A percentile compares a stretch with the other conserved stretches of the same genome.
These are phyloP conservation scores for Gymnocypris eckloni DNA, from an alignment of 2,797 vertebrate species.

Conservation along the genomic window DNA sequence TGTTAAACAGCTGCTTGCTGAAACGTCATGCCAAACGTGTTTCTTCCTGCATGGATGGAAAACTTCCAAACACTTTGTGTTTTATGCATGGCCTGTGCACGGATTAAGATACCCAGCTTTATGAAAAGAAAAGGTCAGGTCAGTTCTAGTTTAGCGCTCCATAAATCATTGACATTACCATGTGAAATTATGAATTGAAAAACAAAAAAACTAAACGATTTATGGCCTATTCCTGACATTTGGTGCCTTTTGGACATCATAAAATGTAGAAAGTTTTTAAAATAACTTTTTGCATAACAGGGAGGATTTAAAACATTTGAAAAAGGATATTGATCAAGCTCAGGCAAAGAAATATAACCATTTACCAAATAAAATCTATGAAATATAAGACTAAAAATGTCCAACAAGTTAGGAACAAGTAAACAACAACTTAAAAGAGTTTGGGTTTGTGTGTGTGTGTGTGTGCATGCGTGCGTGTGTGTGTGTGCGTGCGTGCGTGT, in stretches of 20 bases:
- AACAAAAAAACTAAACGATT: not conserved
- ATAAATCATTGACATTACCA: not conserved
- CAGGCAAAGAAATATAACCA: not conserved
- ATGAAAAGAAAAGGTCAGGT: not conserved
- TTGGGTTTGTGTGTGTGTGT: too few species aligned
- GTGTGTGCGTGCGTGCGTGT: too few species aligned
- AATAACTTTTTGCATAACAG: not conserved
- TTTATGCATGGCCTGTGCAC: not conserved
- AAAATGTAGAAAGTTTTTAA: not conserved
- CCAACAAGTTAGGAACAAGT: not conserved
- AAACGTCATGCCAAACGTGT: constrained; percentile 26
- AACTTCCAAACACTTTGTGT: not conserved
- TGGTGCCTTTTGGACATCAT: not conserved
- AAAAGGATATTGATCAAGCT: not conserved
- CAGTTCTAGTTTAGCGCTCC: not conserved
- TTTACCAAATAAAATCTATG: not conserved
- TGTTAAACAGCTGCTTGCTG: constrained; percentile 6
- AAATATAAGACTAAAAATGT: not conserved
- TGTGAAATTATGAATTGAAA: not conserved
- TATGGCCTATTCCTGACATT: not conserved
- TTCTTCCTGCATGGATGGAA: not conserved
- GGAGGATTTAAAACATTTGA: not conserved
- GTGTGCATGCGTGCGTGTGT: too few species aligned
- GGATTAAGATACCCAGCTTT: not conserved
- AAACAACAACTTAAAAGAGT: not conserved